phyloP scores from a whole-genome alignment of 2,888 invertebrate species.

The Drosophila austrosaltans region DNA sequence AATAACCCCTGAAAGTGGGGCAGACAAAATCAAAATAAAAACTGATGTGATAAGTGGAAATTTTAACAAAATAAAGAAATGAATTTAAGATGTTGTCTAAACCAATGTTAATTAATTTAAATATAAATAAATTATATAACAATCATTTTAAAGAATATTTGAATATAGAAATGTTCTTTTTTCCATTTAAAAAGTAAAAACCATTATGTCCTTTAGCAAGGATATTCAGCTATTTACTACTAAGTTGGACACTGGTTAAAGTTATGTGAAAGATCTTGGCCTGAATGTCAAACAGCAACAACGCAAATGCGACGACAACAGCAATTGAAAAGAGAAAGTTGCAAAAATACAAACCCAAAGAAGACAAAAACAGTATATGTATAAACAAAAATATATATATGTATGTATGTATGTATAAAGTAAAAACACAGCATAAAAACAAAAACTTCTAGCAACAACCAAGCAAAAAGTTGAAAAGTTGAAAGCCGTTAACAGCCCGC shows the following conservation, averaged over 20 bases:
- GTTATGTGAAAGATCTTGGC: slow-evolving; percentile 27
- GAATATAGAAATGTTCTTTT: not conserved
- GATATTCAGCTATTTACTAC: not conserved
- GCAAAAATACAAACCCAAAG: slow-evolving; percentile 43
- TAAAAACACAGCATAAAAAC: slow-evolving; percentile 27
- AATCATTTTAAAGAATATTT: too few species aligned
- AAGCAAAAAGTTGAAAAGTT: slow-evolving; percentile 62
- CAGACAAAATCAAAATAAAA: too few species aligned
- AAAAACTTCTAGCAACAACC: slow-evolving; percentile 59
- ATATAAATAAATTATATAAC: too few species aligned
- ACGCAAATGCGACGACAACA: slow-evolving; percentile 44
- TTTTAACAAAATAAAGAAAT: too few species aligned
- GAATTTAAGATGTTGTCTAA: too few species aligned
- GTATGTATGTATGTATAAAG: slow-evolving; percentile 20
- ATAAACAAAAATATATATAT: slow-evolving; percentile 69
- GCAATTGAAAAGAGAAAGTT: slow-evolving; percentile 77
- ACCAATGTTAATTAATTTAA: too few species aligned
- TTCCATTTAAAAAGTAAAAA: not conserved
- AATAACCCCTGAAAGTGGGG: too few species aligned
- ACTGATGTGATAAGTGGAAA: too few species aligned
- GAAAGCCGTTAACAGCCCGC: slow-evolving; percentile 53
- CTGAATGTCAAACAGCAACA: slow-evolving; percentile 44
- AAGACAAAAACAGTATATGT: slow-evolving; percentile 43
- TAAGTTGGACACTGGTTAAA: slow-evolving; percentile 13
- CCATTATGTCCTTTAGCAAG: slow-evolving; percentile 6